Evolutionary conservation across 2,888 invertebrate genomes (phyloP).

Genomic region (Patella depressa): DNA sequence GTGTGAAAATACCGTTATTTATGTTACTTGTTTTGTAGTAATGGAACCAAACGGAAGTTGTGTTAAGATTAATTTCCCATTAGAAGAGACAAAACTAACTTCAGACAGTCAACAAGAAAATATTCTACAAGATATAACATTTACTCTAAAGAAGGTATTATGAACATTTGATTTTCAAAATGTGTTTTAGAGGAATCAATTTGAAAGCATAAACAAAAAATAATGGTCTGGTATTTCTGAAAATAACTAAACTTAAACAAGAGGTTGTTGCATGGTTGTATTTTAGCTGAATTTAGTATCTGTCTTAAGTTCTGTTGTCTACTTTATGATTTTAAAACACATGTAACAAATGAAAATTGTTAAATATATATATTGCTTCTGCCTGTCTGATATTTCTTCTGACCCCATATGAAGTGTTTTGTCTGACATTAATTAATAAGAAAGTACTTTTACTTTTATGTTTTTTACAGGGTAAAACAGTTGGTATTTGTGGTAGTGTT

Average conservation of each 20-base stretch:
- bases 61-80: neutral
- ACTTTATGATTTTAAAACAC: too few species aligned
- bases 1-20: neutral
- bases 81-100: neutral
- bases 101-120: neutral
- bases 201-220: neutral
- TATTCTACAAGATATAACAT: neutral
- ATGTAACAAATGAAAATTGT: too few species aligned
- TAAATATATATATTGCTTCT: too few species aligned
- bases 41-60: neutral
- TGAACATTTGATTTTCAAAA: neutral
- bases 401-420: slow-evolving; percentile 45
- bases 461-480: slow-evolving; percentile 48
- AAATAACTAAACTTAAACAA: neutral
- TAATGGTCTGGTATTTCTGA: neutral
- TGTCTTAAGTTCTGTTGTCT: too few species aligned
- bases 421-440: slow-evolving; percentile 49
- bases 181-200: neutral
- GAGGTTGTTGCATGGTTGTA: too few species aligned
- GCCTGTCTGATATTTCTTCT: slow-evolving; percentile 14
- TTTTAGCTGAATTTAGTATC: too few species aligned
- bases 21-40: neutral
- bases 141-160: slow-evolving; percentile 2
- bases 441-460: neutral
- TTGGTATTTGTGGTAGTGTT: slow-evolving; percentile 62